A percentile compares a stretch with the other conserved stretches of the same genome.
phyloP scores from a whole-genome alignment of 2,113 vertebrate genomes.

The Xenus cinereus region DNA sequence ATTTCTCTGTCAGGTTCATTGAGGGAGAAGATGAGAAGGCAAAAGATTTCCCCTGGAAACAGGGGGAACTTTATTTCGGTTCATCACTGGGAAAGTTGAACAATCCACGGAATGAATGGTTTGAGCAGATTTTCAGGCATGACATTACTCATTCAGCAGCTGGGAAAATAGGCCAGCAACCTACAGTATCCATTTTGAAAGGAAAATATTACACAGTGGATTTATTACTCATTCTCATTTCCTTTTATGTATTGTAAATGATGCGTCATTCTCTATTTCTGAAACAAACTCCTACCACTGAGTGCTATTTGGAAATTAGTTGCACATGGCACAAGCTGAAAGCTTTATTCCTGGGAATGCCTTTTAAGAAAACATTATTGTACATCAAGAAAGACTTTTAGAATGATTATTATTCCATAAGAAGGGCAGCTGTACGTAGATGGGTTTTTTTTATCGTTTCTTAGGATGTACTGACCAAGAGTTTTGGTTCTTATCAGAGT shows the following conservation, averaged over 20 bases:
- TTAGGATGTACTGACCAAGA: background rate
- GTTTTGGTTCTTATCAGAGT: background rate
- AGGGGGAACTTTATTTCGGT: background rate
- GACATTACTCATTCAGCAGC: conserved; percentile 39
- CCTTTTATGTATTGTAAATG: conserved; percentile 11
- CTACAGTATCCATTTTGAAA: conserved; percentile 32
- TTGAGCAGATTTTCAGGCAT: conserved; percentile 17
- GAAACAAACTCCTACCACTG: conserved; percentile 25
- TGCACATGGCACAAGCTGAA: background rate
- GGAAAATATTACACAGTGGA: conserved; percentile 32
- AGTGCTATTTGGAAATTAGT: conserved; percentile 25
- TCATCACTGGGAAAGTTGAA: background rate
- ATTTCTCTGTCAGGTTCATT: background rate
- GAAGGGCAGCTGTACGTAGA: background rate
- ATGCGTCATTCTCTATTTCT: conserved; percentile 44
- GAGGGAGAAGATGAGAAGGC: background rate
- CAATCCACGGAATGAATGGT: background rate
- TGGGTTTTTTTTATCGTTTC: background rate
- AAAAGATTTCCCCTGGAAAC: background rate
- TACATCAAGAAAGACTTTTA: background rate
- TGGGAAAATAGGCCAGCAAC: conserved; percentile 44
- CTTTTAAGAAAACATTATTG: background rate
- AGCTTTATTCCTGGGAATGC: background rate
- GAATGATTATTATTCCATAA: background rate
- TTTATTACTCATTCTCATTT: conserved; percentile 54